Evolutionary conservation across 2,113 vertebrate genomes (phyloP), one percentile per base, ranked within the genome.

Genomic region (Syngnathoides biaculeatus): DNA sequence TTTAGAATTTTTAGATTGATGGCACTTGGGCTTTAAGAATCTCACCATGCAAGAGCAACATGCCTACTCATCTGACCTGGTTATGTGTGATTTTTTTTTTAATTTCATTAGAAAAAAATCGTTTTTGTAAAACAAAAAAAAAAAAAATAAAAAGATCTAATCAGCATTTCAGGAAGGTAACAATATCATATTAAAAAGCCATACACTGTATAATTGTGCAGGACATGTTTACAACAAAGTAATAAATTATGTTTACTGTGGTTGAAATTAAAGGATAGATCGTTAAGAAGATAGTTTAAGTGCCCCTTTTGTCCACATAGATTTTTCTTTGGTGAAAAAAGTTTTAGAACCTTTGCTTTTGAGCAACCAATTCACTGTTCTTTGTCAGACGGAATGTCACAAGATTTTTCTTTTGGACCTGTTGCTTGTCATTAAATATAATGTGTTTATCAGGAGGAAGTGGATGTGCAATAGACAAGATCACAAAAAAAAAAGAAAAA

Each of bases 401-500:
- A 57, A 38, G 56, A 9, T 2, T 40, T 58, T 79, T 67, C 38
- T 35, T 19, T 12, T 38, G 35, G 39, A 75, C 72, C 65, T 74
- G 50, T 74, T n/a, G 22, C 52, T 67, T 30, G 26, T 64, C 38
- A 24, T 12, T 38, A 17, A 22, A 17, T 40, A 35, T 13, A 39
- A 63, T 43, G 39, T 63, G 40, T 45, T 63, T 24, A 24, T 63
- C 60, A 63, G 60, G 30, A 45, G 64, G 75, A 65, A 69, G 80
- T 70, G 69, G 75, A 80, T 74, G 72, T 68, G 26, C 55, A 67
- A 30, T 64, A 56, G 64, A 73, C 72, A 71, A 42, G 67, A 74
- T 61, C 64, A 73, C 65, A 42, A 30, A 75, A n/a, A n/a, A n/a
- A n/a, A n/a, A n/a, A n/a, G n/a, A n/a, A n/a, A n/a, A n/a, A 70